These are phyloP conservation scores for Charanyca ferruginea DNA, from an alignment of 2,888 invertebrate species.

Conservation along the genomic window DNA sequence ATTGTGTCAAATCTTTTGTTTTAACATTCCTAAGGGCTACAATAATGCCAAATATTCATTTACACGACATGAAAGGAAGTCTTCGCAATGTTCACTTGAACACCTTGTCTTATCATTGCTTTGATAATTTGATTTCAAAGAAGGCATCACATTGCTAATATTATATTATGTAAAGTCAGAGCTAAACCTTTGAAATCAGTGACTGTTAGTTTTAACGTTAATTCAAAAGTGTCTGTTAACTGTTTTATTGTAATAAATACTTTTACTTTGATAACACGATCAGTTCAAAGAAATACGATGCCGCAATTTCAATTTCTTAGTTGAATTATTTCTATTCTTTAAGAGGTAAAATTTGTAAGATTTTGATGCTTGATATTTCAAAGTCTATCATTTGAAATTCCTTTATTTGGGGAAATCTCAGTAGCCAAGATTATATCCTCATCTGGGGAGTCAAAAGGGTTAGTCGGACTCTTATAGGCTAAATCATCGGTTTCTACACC, in stretches of 20 bases:
- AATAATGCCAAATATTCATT: constrained; percentile 1
- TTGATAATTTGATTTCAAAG: constrained; percentile 8
- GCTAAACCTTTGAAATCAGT: not conserved
- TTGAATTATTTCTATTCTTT: no score
- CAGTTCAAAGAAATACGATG: constrained; percentile 2
- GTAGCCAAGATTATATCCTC: no score
- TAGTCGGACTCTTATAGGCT: not conserved
- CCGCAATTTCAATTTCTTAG: no score
- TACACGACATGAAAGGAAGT: constrained; percentile 20
- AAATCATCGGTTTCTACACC: not conserved
- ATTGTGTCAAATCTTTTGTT: constrained; percentile 1
- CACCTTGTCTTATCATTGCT: constrained; percentile 17
- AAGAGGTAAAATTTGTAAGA: no score
- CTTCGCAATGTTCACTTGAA: not conserved
- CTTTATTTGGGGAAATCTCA: no score
- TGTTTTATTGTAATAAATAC: no score
- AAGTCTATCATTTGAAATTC: no score
- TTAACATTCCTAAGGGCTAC: not conserved
- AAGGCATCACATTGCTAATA: not conserved
- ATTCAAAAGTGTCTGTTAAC: no score
- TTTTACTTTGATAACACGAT: not conserved
- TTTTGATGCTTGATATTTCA: no score
- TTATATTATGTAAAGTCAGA: not conserved
- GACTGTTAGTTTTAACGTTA: not conserved
- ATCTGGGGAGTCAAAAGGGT: no score